A percentile compares a stretch with the other conserved stretches of the same genome.
These are phyloP conservation scores for Odobenus rosmarus DNA, from an alignment of 2,113 vertebrate genomes.

Conservation along the genomic window DNA sequence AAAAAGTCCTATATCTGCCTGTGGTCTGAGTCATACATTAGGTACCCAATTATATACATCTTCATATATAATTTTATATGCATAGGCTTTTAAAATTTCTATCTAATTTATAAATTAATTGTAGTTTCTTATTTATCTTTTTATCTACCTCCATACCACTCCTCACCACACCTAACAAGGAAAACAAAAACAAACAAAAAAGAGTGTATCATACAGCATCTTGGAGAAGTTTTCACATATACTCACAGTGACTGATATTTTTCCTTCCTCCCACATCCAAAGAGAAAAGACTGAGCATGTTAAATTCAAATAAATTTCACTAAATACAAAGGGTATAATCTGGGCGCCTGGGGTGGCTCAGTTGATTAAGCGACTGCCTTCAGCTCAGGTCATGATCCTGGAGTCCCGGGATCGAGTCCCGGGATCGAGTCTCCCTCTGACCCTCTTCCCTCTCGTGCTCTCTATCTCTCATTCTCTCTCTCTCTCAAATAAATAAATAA, in stretches of 20 bases:
- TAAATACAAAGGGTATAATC: not conserved
- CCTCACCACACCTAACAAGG: not conserved
- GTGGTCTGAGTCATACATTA: not conserved
- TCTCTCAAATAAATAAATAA: too few species aligned
- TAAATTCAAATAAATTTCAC: not conserved
- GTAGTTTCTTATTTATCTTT: not conserved
- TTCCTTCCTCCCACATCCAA: not conserved
- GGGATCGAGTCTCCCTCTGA: too few species aligned
- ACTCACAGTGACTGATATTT: not conserved
- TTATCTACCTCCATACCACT: not conserved
- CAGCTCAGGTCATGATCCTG: too few species aligned
- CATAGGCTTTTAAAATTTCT: not conserved
- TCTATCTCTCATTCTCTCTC: too few species aligned
- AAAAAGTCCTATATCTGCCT: not conserved
- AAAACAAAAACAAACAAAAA: not conserved
- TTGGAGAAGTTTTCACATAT: not conserved
- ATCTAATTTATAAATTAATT: not conserved
- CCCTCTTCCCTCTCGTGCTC: too few species aligned
- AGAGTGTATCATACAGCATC: not conserved
- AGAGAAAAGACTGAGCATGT: not conserved
- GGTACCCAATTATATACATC: not conserved
- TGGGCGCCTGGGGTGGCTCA: too few species aligned
- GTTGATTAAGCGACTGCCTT: too few species aligned
- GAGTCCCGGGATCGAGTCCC: too few species aligned
- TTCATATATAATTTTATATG: not conserved